Base-by-base conservation (phyloP, 1,140 invertebrate genomes). In the Drosophila nikananu region DNA sequence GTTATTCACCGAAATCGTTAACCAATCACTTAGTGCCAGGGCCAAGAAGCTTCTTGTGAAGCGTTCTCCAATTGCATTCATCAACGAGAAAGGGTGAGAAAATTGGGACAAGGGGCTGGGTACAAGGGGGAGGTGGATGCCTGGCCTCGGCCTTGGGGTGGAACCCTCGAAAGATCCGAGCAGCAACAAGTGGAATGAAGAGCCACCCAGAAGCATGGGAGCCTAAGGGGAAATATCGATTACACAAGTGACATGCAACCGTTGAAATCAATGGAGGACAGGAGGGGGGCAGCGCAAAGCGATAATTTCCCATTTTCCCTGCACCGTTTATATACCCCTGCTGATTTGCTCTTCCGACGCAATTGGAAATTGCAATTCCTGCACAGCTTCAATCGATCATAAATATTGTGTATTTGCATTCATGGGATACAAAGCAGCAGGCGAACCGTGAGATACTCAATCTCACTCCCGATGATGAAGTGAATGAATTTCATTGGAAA, bases 61-160 rank as follows among this genome's bases (percentile, higher is more conserved):
- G 42, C 67, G 44, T 68, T 83, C 84, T 83, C 76, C 13, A 73
- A 68, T 80, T 86, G 83, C 80, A 73, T 44, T 74, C 23, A 27
- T 27, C 42, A 65, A 35, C 9, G 21, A 7, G 23, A 10, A 19
- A 32, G 23, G 9, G 17, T 12, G 37, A 30, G 25, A 19, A 8
- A 30, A 19, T 30, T 12, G 25, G 17, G 17, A 49, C 23, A 4
- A 23, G 7, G 46, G 13, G 9, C 13, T 17, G 8, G 30, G 27
- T 10, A 30, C 41, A 32, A 8, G 23, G 23, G 9, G 2, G 8
- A 27, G 8, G 17, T 4, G 32, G 52, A 21, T 52, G 44, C 60
- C 19, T 66, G 66, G 35, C 74, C 63, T 83, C 75, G 75, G 49
- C 80, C 80, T 83, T 83, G 70, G 64, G 17, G 32, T 23, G 27